Evolutionary conservation across 2,888 invertebrate genomes (phyloP).

Genomic region (Andrena haemorrhoa): DNA sequence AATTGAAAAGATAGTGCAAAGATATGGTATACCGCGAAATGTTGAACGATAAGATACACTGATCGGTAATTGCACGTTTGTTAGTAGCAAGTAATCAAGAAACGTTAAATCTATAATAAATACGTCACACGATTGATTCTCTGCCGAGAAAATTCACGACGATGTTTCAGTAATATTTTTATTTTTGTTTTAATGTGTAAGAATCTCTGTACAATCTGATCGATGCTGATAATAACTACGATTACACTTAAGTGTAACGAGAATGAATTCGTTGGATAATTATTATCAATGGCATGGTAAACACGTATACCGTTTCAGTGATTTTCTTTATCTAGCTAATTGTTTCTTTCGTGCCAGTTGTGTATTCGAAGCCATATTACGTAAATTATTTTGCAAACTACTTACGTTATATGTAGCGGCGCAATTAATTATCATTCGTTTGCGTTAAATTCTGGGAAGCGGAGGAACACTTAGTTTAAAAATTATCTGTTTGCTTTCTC

Average conservation of each 20-base stretch:
- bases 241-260: background rate
- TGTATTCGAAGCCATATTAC: too few relatives aligned
- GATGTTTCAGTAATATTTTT: slow-evolving; percentile 13
- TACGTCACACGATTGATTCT: slow-evolving; percentile 1
- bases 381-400: background rate
- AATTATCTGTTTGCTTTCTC: too few relatives aligned
- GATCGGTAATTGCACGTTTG: slow-evolving; percentile 15
- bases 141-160: background rate
- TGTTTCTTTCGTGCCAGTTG: background rate
- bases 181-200: too few relatives aligned
- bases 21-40: background rate
- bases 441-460: too few relatives aligned
- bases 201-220: too few relatives aligned
- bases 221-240: background rate
- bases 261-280: background rate
- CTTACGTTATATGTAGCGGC: too few relatives aligned
- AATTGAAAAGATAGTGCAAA: slow-evolving; percentile 19
- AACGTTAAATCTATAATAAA: background rate
- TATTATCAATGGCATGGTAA: slow-evolving; percentile 2
- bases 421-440: too few relatives aligned
- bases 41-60: slow-evolving; percentile 41
- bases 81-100: background rate
- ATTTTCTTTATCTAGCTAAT: background rate
- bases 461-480: too few relatives aligned
- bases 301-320: background rate